Base-by-base conservation (phyloP, 2,888 invertebrate species). In the Pseudanteris insignis region DNA sequence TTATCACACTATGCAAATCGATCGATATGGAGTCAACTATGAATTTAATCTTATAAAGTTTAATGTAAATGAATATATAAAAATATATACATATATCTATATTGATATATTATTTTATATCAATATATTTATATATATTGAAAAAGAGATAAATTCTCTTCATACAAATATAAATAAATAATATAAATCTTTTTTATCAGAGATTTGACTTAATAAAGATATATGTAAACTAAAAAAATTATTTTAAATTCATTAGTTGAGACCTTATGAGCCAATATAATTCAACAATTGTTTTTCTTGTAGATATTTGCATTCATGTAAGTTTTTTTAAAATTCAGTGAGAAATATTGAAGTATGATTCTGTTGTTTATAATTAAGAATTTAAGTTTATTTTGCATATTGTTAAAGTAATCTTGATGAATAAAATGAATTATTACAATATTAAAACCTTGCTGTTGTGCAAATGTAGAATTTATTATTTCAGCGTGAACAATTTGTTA, bases 121-220 rank as follows among this genome's bases (percentile, higher is more conserved):
- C n/a, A n/a, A n/a, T n/a, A n/a, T n/a, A n/a, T n/a, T n/a, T n/a
- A n/a, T n/a, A n/a, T n/a, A n/a, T n/a, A n/a, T n/a, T n/a, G n/a
- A n/a, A n/a, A n/a, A n/a, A n/a, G n/a, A n/a, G n/a, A 48, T 41
- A 50, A 54, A 48, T 50, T 21, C 25, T 51, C 43, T 48, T 44
- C 30, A 29, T 26, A 26, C 8, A 26, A 7, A 26, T 26, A 44
- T 54, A 48, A 48, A 48, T 26, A 54, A 60, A 44, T 37, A 48
- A 47, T 60, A 28, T 44, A 32, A 54, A 61, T 55, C 44, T 48
- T 53, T 61, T 60, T 54, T 54, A 61, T 46, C 44, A 38, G 29
- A 48, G 55, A 32, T 60, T 60, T 60, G 54, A 43, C 60, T 53
- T 47, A 60, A 60, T 54, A 60, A 54, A 54, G 40, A 48, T 50